phyloP scores from a whole-genome alignment of 1,140 invertebrate species.

The Thaumetopoea pityocampa region DNA sequence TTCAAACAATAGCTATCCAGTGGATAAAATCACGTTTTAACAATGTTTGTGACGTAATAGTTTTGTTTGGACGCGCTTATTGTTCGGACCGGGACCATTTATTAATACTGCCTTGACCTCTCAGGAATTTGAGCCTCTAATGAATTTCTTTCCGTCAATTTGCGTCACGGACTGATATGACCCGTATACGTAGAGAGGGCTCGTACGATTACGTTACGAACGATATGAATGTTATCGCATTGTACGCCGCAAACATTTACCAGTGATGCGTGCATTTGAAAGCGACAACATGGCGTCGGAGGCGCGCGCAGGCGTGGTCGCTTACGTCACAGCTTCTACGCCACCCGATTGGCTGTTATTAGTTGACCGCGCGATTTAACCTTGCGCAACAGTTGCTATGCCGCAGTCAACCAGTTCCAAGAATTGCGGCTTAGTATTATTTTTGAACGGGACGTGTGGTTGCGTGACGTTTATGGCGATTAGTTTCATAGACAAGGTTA shows the following conservation, averaged over 20 bases:
- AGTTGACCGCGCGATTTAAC: slow-evolving; percentile 51
- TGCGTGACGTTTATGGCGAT: slow-evolving; percentile 21
- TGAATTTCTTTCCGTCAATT: no score
- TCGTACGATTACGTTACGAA: slow-evolving; percentile 21
- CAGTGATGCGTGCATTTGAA: slow-evolving; percentile 27
- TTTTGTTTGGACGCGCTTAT: no score
- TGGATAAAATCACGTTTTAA: no score
- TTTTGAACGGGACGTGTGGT: slow-evolving; percentile 26
- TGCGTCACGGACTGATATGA: slow-evolving; percentile 6
- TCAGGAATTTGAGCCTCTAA: no score
- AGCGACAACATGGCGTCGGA: slow-evolving; percentile 51
- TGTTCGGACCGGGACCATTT: no score
- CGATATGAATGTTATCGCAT: slow-evolving; percentile 24
- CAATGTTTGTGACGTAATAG: no score
- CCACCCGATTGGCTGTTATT: slow-evolving; percentile 42
- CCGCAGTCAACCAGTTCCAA: slow-evolving; percentile 36
- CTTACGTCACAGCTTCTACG: slow-evolving; percentile 55
- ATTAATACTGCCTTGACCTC: slow-evolving; percentile 10
- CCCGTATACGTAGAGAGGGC: slow-evolving; percentile 16
- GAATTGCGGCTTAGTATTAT: slow-evolving; percentile 38
- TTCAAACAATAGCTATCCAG: no score
- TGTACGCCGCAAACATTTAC: slow-evolving; percentile 21
- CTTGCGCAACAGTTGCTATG: slow-evolving; percentile 69
- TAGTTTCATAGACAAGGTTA: slow-evolving; percentile 24
- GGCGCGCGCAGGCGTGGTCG: slow-evolving; percentile 72